phyloP scores from a whole-genome alignment of 2,113 vertebrate species.

The Sphaerodactylus townsendi region DNA sequence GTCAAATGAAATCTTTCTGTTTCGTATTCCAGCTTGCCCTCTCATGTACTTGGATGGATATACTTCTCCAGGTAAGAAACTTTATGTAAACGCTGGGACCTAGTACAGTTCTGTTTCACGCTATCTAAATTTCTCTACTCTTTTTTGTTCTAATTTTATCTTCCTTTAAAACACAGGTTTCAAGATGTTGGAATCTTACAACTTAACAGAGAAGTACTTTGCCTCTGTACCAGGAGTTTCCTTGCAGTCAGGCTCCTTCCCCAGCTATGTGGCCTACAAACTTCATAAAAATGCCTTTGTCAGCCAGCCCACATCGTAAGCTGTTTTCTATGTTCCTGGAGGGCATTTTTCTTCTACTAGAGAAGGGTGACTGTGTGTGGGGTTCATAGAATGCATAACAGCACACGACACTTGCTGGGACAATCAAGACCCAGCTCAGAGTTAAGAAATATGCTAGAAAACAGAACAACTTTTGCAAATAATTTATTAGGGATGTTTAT shows the following conservation, averaged over 20 bases:
- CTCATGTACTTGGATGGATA: slow-evolving; percentile 96
- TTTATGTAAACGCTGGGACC: not conserved
- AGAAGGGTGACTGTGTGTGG: not conserved
- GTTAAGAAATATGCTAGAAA: not conserved
- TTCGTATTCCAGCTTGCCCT: slow-evolving; percentile 85
- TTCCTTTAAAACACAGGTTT: slow-evolving; percentile 80
- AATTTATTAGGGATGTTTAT: not conserved
- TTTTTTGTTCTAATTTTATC: slow-evolving; percentile 29
- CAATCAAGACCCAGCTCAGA: not conserved
- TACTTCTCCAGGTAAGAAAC: slow-evolving; percentile 89
- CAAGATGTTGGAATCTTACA: slow-evolving; percentile 96
- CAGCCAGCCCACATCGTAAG: slow-evolving; percentile 88
- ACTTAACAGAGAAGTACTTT: slow-evolving; percentile 93
- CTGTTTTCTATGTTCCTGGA: slow-evolving; percentile 19
- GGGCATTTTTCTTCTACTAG: not conserved
- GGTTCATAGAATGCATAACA: not conserved
- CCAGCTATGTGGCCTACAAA: slow-evolving; percentile 87
- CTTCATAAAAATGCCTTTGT: slow-evolving; percentile 93
- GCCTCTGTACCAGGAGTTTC: slow-evolving; percentile 87
- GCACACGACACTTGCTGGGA: not conserved
- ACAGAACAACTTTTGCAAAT: not conserved
- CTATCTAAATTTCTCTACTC: not conserved
- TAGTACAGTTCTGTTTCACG: slow-evolving; percentile 2
- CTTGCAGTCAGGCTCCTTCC: slow-evolving; percentile 94
- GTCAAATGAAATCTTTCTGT: slow-evolving; percentile 24